Conservation (phyloP, 1,140 invertebrate genomes). For the Maniola jurtina region DNA sequence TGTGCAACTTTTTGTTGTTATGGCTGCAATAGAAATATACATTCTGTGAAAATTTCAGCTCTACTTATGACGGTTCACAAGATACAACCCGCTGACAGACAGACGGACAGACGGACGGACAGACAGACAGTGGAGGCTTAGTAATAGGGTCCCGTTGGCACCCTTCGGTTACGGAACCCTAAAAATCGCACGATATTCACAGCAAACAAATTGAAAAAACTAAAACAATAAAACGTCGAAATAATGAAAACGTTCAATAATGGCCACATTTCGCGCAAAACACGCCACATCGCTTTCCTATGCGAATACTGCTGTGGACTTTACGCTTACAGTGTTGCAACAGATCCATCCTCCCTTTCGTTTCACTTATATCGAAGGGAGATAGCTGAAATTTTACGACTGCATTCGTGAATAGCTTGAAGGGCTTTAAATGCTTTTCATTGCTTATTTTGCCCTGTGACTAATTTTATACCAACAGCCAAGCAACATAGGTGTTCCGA, state of each 20-base stretch:
- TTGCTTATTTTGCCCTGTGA: conserved; percentile 71
- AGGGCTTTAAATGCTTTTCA: conserved; percentile 61
- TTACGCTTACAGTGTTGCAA: conserved; percentile 54
- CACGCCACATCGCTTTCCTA: conserved; percentile 49
- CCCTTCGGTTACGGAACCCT: too few relatives aligned
- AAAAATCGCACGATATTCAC: too few relatives aligned
- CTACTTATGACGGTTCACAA: too few relatives aligned
- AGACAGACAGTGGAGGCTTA: too few relatives aligned
- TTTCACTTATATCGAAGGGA: conserved; percentile 38
- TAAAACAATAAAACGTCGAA: conserved; percentile 13
- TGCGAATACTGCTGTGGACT: conserved; percentile 53
- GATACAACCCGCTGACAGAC: too few relatives aligned
- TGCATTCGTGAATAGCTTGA: conserved; percentile 51
- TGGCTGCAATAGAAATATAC: too few relatives aligned
- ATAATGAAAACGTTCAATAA: conserved; percentile 36
- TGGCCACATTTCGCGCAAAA: conserved; percentile 45
- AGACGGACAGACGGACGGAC: too few relatives aligned
- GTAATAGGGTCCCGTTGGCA: too few relatives aligned
- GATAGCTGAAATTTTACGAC: conserved; percentile 59
- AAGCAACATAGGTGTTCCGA: conserved; percentile 53
- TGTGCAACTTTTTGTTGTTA: too few relatives aligned
- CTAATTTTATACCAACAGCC: conserved; percentile 67
- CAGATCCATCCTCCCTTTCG: conserved; percentile 37
- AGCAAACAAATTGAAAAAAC: not conserved
- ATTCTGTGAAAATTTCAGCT: too few relatives aligned